Conservation (phyloP, 2,888 invertebrate species). For the Aspidiotus rigidus region DNA sequence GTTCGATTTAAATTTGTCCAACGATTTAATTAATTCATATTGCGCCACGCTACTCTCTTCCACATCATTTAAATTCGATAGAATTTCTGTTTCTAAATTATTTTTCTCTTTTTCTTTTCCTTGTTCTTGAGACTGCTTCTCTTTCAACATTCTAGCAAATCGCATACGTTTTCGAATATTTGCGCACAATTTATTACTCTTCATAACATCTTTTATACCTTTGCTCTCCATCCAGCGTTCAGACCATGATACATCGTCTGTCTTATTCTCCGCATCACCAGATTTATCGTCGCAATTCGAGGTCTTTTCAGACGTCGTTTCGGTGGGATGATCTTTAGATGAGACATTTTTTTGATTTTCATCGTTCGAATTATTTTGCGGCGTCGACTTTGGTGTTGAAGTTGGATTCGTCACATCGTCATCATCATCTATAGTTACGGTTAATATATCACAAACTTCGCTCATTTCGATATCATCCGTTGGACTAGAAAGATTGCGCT, state of each 20-base stretch:
- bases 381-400: not conserved
- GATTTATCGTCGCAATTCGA: not conserved
- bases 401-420: not conserved
- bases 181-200: constrained; percentile 39
- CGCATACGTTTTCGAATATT: constrained; percentile 38
- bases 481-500: constrained; percentile 8
- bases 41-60: constrained; percentile 22
- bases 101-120: not conserved
- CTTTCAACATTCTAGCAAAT: constrained; percentile 25
- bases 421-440: constrained; percentile 19
- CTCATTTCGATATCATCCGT: constrained; percentile 17
- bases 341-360: not conserved
- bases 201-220: constrained; percentile 39
- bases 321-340: not conserved
- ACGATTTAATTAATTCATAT: constrained; percentile 3
- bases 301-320: not conserved
- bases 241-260: constrained; percentile 31
- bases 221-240: constrained; percentile 38
- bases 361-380: not conserved
- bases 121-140: constrained; percentile 10
- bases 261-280: not conserved
- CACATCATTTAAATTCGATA: not conserved
- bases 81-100: not conserved
- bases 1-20: not conserved
- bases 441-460: constrained; percentile 4